Evolutionary conservation across 2,797 vertebrate species (phyloP).

Genomic region (Pteronotus mesoamericanus): DNA sequence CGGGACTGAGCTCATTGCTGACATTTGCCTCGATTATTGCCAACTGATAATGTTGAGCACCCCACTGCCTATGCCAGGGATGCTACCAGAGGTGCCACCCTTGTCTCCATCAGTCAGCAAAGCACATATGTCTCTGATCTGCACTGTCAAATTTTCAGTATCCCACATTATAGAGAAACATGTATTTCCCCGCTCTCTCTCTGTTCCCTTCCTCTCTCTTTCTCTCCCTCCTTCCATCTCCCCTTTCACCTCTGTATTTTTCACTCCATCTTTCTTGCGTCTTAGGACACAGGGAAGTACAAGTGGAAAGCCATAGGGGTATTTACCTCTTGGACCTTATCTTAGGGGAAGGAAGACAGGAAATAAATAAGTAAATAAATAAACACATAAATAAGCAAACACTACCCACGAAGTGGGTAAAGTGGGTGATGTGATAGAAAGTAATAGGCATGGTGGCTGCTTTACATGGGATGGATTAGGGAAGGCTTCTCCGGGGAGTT

Average conservation of each 20-base stretch:
- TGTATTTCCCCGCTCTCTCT: background rate
- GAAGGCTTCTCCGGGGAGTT: background rate
- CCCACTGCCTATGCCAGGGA: background rate
- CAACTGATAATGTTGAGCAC: background rate
- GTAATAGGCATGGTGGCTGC: background rate
- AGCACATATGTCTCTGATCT: background rate
- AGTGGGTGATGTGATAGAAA: background rate
- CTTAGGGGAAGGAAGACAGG: background rate
- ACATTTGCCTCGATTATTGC: background rate
- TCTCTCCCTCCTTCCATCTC: too few relatives aligned
- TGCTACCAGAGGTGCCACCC: background rate
- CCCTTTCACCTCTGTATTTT: background rate
- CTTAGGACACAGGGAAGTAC: background rate
- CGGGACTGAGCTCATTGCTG: background rate
- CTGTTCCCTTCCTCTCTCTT: too few relatives aligned
- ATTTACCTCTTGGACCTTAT: background rate
- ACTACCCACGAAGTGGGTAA: background rate
- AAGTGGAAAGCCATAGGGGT: background rate
- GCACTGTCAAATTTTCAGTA: background rate
- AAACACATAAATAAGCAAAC: background rate
- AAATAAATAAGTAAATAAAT: background rate
- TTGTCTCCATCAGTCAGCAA: background rate
- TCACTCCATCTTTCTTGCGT: background rate
- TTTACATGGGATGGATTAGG: background rate
- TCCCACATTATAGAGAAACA: background rate